phyloP scores from a whole-genome alignment of 2,113 vertebrate species.

The Jaculus jaculus region DNA sequence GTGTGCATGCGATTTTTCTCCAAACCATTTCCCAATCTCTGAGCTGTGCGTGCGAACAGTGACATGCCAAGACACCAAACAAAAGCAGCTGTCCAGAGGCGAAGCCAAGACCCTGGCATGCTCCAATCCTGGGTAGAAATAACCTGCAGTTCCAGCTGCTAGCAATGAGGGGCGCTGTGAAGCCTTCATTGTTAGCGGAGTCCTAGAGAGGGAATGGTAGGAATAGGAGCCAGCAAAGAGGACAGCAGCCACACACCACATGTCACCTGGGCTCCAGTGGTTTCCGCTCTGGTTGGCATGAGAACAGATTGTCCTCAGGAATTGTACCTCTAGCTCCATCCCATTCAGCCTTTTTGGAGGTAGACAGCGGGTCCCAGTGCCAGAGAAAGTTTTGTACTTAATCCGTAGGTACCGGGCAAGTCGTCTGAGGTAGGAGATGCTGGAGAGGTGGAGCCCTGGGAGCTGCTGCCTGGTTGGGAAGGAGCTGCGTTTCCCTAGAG shows the following conservation, averaged over 20 bases:
- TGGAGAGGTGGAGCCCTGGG: background rate
- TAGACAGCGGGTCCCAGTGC: background rate
- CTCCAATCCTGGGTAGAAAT: background rate
- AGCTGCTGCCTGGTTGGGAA: background rate
- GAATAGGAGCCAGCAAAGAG: no score
- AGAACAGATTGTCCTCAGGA: no score
- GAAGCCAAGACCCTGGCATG: background rate
- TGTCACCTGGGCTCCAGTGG: background rate
- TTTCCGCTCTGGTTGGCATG: background rate
- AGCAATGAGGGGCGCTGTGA: background rate
- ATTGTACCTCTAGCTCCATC: no score
- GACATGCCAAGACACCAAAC: background rate
- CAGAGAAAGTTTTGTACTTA: background rate
- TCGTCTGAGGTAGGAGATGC: background rate
- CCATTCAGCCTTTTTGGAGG: background rate
- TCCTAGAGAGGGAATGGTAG: background rate
- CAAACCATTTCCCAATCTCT: background rate
- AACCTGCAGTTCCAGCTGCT: background rate
- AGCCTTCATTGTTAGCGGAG: background rate
- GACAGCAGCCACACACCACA: background rate
- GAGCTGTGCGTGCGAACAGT: background rate
- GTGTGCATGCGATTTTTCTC: background rate
- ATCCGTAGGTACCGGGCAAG: background rate
- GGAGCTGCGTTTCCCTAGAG: background rate
- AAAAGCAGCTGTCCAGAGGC: slow-evolving; percentile 34